These are phyloP conservation scores for Bombus balteatus DNA, from an alignment of 1,140 invertebrate genomes.

Conservation along the genomic window DNA sequence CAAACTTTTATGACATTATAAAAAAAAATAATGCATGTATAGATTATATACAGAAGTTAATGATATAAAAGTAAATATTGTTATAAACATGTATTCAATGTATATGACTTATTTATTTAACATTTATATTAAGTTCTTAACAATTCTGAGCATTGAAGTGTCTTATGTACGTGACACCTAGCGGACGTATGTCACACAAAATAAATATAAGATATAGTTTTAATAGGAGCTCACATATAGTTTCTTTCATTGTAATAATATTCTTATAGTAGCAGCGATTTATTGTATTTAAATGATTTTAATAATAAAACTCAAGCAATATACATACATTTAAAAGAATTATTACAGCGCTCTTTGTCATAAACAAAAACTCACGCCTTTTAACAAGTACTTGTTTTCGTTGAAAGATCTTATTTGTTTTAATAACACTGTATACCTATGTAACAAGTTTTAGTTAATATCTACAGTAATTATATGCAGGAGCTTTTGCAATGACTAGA, in stretches of 20 bases:
- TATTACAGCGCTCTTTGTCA: slow-evolving; percentile 5
- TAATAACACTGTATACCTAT: slow-evolving; percentile 61
- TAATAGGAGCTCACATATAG: slow-evolving; percentile 24
- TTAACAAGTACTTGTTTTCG: slow-evolving; percentile 46
- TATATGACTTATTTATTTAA: slow-evolving; percentile 36
- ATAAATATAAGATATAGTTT: slow-evolving; percentile 47
- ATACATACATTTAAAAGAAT: slow-evolving; percentile 16
- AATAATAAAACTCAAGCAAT: slow-evolving; percentile 23
- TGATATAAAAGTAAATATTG: slow-evolving; percentile 26
- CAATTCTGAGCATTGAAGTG: slow-evolving; percentile 43
- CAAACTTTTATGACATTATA: not conserved
- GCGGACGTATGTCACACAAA: slow-evolving; percentile 2
- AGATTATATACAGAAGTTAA: slow-evolving; percentile 9
- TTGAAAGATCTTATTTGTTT: slow-evolving; percentile 53
- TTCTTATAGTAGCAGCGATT: slow-evolving; percentile 30
- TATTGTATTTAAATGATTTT: slow-evolving; percentile 28
- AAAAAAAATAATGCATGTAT: slow-evolving; percentile 18
- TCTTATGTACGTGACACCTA: slow-evolving; percentile 11
- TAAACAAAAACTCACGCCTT: slow-evolving; percentile 38
- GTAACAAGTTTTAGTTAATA: slow-evolving; percentile 64
- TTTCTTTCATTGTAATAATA: slow-evolving; percentile 37
- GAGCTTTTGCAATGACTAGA: slow-evolving; percentile 64
- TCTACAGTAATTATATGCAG: slow-evolving; percentile 61
- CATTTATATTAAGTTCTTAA: slow-evolving; percentile 42
- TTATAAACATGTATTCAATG: slow-evolving; percentile 25